Conservation (phyloP, 2,888 invertebrate genomes). For the Ptychoptera contaminata region DNA sequence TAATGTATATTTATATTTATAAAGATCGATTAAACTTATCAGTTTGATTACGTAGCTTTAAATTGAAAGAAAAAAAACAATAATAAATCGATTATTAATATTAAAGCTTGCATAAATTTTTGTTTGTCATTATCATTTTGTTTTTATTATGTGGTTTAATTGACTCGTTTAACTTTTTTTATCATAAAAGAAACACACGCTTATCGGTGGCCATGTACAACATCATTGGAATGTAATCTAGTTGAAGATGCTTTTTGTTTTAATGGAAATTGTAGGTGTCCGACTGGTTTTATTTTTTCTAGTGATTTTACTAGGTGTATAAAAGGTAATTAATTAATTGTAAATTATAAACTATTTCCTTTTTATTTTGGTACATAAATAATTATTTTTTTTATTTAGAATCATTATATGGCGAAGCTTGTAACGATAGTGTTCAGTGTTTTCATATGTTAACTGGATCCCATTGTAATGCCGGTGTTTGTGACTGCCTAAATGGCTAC, state of each 20-base stretch:
- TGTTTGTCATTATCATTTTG: too few species aligned
- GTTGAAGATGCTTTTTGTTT: slow-evolving; percentile 15
- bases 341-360: background rate
- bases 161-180: too few species aligned
- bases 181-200: too few species aligned
- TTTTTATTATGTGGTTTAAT: too few species aligned
- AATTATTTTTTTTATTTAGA: slow-evolving; percentile 11
- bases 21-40: too few species aligned
- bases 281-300: slow-evolving; percentile 23
- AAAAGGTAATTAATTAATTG: background rate
- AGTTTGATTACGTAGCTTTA: too few species aligned
- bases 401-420: slow-evolving; percentile 26
- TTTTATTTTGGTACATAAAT: background rate
- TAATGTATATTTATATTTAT: too few species aligned
- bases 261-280: slow-evolving; percentile 20
- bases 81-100: too few species aligned
- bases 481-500: slow-evolving; percentile 28
- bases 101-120: too few species aligned
- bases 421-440: slow-evolving; percentile 28
- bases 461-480: slow-evolving; percentile 28
- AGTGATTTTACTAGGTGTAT: slow-evolving; percentile 23
- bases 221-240: too few species aligned
- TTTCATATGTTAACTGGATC: slow-evolving; percentile 33
- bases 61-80: too few species aligned
- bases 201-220: too few species aligned